Evolutionary conservation across 2,888 invertebrate species (phyloP).

Genomic region (Ichneumoninae sp.): DNA sequence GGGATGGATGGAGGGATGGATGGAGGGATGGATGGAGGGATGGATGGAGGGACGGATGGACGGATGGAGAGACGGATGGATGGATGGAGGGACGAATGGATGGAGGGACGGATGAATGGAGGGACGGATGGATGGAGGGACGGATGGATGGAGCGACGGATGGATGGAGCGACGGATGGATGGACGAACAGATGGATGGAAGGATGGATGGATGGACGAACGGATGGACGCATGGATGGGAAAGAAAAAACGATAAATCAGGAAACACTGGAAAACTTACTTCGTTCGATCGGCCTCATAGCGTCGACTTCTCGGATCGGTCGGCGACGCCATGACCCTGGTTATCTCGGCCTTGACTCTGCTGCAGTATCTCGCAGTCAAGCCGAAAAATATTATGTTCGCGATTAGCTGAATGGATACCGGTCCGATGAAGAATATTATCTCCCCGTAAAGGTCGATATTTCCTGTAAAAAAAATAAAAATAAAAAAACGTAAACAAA

Average conservation of each 20-base stretch:
- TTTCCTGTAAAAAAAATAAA: constrained; percentile 67
- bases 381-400: constrained; percentile 89
- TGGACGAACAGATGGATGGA: too few relatives aligned
- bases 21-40: too few relatives aligned
- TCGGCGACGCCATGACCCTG: constrained; percentile 88
- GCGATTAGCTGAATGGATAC: constrained; percentile 87
- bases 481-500: not conserved
- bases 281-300: constrained; percentile 90
- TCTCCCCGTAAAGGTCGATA: constrained; percentile 71
- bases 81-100: too few relatives aligned
- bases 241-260: not conserved
- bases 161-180: too few relatives aligned
- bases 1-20: too few relatives aligned
- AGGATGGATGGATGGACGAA: too few relatives aligned
- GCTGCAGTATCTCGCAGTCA: constrained; percentile 90
- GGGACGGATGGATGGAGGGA: too few relatives aligned
- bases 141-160: too few relatives aligned
- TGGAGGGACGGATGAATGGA: too few relatives aligned
- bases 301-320: constrained; percentile 87
- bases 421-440: constrained; percentile 89
- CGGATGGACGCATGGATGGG: too few relatives aligned
- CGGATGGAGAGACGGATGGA: too few relatives aligned
- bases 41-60: too few relatives aligned
- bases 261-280: constrained; percentile 83
- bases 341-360: constrained; percentile 91